Evolutionary conservation across 2,888 invertebrate species (phyloP).

Genomic region (Stenichneumon culpator): DNA sequence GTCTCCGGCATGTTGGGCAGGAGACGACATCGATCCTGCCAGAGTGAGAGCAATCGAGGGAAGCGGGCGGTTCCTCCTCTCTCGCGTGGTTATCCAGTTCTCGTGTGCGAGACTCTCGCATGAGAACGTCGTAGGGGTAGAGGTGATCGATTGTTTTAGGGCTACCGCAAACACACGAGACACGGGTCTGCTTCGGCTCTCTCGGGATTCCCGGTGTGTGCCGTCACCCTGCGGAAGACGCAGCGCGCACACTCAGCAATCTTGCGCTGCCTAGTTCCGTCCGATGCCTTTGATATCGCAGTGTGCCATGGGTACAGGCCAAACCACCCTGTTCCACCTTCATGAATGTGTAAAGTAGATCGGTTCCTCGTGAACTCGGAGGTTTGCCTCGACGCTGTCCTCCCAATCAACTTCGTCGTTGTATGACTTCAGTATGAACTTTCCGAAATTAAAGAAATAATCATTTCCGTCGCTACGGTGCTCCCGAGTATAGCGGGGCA

Average conservation of each 20-base stretch:
- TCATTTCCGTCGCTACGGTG: background rate
- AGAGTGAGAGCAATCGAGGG: slow-evolving; percentile 59
- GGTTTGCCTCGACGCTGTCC: slow-evolving; percentile 42
- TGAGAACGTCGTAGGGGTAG: slow-evolving; percentile 42
- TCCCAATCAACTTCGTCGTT: slow-evolving; percentile 43
- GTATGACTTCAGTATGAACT: slow-evolving; percentile 1
- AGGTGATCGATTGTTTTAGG: slow-evolving; percentile 83
- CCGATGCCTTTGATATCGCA: slow-evolving; percentile 80
- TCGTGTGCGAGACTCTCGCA: slow-evolving; percentile 36
- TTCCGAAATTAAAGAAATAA: background rate
- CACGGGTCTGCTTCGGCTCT: slow-evolving; percentile 79
- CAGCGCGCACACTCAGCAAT: slow-evolving; percentile 69
- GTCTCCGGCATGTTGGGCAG: slow-evolving; percentile 25
- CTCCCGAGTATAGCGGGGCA: too few species aligned
- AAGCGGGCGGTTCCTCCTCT: slow-evolving; percentile 10
- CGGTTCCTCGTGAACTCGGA: slow-evolving; percentile 35
- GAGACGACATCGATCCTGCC: slow-evolving; percentile 64
- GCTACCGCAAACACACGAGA: slow-evolving; percentile 83
- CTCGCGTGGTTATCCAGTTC: slow-evolving; percentile 15
- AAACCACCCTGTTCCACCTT: slow-evolving; percentile 67
- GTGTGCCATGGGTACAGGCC: slow-evolving; percentile 35
- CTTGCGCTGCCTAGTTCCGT: slow-evolving; percentile 69
- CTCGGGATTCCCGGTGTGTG: slow-evolving; percentile 70
- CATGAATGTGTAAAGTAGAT: slow-evolving; percentile 83
- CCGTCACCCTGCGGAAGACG: slow-evolving; percentile 46